These are phyloP conservation scores for Schizothorax lantsangensis DNA, from an alignment of 2,797 vertebrate genomes.

Conservation along the genomic window DNA sequence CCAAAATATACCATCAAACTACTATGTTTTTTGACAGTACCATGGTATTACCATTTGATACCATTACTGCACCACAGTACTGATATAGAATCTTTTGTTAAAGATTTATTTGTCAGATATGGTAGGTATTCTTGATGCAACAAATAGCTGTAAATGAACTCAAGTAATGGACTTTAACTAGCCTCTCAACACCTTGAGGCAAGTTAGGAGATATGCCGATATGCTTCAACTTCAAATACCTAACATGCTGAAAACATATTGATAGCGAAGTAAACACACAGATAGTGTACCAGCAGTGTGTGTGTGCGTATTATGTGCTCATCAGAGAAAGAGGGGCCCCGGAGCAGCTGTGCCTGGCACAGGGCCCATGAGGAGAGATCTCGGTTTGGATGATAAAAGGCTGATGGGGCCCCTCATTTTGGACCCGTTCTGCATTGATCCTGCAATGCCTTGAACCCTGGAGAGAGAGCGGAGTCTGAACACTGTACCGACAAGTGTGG, in stretches of 20 bases:
- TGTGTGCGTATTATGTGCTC: constrained; percentile 27
- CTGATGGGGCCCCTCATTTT: constrained; percentile 53
- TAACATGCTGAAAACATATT: constrained; percentile 16
- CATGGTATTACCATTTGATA: background rate
- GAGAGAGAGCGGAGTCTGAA: constrained; percentile 42
- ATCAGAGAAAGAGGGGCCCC: constrained; percentile 46
- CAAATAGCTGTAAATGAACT: background rate
- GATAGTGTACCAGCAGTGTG: constrained; percentile 23
- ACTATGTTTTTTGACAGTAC: background rate
- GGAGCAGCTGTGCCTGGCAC: constrained; percentile 57
- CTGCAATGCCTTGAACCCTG: constrained; percentile 43
- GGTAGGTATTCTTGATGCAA: background rate
- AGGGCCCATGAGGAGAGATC: constrained; percentile 52
- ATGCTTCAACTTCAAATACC: constrained; percentile 3
- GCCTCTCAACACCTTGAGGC: background rate
- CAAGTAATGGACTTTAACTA: background rate
- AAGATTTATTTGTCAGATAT: background rate
- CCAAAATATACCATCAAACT: background rate
- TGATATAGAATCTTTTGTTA: background rate
- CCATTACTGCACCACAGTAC: background rate
- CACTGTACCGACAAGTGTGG: constrained; percentile 44
- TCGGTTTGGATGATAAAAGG: constrained; percentile 54
- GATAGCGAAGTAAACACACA: background rate
- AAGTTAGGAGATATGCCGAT: background rate
- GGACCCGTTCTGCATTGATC: constrained; percentile 49